Evolutionary conservation across 1,140 invertebrate genomes (phyloP).

Genomic region (Probaryconus sp.): DNA sequence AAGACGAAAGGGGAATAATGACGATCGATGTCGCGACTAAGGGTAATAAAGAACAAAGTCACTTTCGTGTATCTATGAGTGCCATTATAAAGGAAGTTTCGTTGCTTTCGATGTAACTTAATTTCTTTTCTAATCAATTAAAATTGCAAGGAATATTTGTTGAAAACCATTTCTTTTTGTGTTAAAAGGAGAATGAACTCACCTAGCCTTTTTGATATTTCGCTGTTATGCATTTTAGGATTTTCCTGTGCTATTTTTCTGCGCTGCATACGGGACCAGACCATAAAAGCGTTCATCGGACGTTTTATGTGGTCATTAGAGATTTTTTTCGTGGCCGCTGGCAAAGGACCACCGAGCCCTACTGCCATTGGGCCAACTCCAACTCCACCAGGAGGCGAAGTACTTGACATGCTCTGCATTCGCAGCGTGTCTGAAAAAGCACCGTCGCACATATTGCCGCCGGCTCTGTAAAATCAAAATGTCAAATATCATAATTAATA

Average conservation of each 20-base stretch:
- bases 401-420: conserved; percentile 74
- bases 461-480: conserved; percentile 73
- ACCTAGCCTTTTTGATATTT: conserved; percentile 97
- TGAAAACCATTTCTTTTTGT: too few species aligned
- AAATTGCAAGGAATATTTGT: too few species aligned
- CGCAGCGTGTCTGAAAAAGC: conserved; percentile 74
- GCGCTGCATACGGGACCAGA: conserved; percentile 91
- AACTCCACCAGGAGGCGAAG: conserved; percentile 70
- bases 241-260: conserved; percentile 97
- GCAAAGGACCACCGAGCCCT: conserved; percentile 67
- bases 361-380: conserved; percentile 72
- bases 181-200: too few species aligned
- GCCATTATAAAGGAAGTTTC: conserved; percentile 54
- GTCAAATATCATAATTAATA: too few species aligned
- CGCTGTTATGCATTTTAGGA: conserved; percentile 99
- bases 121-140: conserved; percentile 1
- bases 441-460: conserved; percentile 78
- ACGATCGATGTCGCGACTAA: conserved; percentile 59
- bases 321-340: conserved; percentile 71
- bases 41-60: conserved; percentile 53
- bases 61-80: conserved; percentile 58
- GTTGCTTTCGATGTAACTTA: background rate
- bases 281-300: conserved; percentile 87
- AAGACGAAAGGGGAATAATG: conserved; percentile 63
- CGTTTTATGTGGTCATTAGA: conserved; percentile 81